Evolutionary conservation across 2,888 invertebrate genomes (phyloP).

Genomic region (Tricholauxania praeusta): DNA sequence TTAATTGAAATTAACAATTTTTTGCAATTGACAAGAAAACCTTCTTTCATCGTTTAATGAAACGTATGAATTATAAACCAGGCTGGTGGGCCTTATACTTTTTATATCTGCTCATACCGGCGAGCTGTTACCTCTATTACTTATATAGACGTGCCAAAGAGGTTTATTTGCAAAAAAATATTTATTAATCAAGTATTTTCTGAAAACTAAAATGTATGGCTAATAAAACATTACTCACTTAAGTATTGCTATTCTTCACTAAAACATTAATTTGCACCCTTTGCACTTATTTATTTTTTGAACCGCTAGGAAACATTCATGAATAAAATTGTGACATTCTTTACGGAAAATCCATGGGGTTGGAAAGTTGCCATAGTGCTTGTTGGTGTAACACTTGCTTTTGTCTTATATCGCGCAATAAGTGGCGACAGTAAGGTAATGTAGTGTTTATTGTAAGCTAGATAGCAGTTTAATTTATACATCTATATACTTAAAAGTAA

Average conservation of each 20-base stretch:
- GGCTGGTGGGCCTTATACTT: slow-evolving; percentile 86
- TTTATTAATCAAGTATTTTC: background rate
- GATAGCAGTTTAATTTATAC: background rate
- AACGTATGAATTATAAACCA: slow-evolving; percentile 81
- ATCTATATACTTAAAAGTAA: slow-evolving; percentile 15
- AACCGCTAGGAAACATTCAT: slow-evolving; percentile 80
- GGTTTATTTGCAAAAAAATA: slow-evolving; percentile 69
- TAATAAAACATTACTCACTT: background rate
- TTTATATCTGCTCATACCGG: slow-evolving; percentile 80
- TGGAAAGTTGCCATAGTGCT: slow-evolving; percentile 88
- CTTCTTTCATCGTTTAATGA: slow-evolving; percentile 81
- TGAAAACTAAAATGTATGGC: background rate
- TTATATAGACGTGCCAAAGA: slow-evolving; percentile 75
- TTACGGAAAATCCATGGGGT: slow-evolving; percentile 89
- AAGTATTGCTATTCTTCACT: slow-evolving; percentile 37
- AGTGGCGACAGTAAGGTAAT: slow-evolving; percentile 71
- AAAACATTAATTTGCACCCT: slow-evolving; percentile 18
- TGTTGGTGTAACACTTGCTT: slow-evolving; percentile 82
- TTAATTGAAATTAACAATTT: slow-evolving; percentile 21
- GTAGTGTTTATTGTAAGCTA: background rate
- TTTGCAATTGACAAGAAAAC: slow-evolving; percentile 69
- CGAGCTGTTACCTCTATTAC: slow-evolving; percentile 77
- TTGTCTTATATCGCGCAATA: slow-evolving; percentile 77
- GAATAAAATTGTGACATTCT: slow-evolving; percentile 80
- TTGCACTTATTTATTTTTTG: slow-evolving; percentile 36